A percentile compares a stretch with the other conserved stretches of the same genome.
These are phyloP conservation scores for Sphaerophoria rueppellii DNA, from an alignment of 2,888 invertebrate genomes.

Conservation along the genomic window DNA sequence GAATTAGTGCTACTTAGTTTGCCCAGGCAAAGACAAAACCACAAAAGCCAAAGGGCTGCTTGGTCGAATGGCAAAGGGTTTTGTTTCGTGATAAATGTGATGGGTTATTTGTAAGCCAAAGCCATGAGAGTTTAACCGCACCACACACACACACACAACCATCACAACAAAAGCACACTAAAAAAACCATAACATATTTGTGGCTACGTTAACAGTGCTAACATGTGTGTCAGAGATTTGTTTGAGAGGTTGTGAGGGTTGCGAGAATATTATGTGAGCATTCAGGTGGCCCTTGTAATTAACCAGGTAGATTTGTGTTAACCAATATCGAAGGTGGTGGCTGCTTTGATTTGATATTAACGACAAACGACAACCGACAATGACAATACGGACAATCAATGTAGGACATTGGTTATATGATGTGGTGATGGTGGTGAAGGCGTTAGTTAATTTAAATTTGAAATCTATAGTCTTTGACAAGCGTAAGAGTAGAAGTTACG, in stretches of 20 bases:
- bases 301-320: slow-evolving; percentile 59
- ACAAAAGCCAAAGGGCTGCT: slow-evolving; percentile 2
- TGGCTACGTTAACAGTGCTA: slow-evolving; percentile 63
- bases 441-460: slow-evolving; percentile 16
- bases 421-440: slow-evolving; percentile 23
- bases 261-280: slow-evolving; percentile 45
- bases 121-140: slow-evolving; percentile 33
- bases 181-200: slow-evolving; percentile 55
- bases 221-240: slow-evolving; percentile 58
- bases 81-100: slow-evolving; percentile 22
- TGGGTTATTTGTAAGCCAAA: slow-evolving; percentile 58
- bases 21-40: slow-evolving; percentile 32
- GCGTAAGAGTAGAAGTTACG: slow-evolving; percentile 37
- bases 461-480: slow-evolving; percentile 23
- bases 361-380: neutral
- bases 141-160: slow-evolving; percentile 5
- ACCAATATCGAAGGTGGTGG: slow-evolving; percentile 41
- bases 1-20: slow-evolving; percentile 64
- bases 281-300: slow-evolving; percentile 53
- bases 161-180: slow-evolving; percentile 17
- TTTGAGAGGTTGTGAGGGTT: neutral
- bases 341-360: slow-evolving; percentile 2
- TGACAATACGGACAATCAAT: neutral
- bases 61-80: neutral
- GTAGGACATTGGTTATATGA: neutral